A percentile compares a stretch with the other conserved stretches of the same genome.
Conservation (phyloP, 2,797 vertebrate genomes). For the Amblyraja radiata region DNA sequence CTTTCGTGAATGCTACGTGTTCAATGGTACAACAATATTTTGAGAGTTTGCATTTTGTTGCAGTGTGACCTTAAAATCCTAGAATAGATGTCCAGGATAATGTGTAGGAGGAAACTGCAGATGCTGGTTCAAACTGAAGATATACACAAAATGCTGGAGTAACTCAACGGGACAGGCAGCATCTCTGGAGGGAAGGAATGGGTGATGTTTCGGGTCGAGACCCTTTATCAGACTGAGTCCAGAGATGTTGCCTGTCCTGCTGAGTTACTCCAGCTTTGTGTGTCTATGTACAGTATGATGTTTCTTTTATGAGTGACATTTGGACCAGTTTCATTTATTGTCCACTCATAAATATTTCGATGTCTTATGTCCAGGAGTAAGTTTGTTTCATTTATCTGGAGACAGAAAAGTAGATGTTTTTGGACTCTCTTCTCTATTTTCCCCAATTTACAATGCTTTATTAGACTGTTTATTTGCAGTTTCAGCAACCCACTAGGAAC, state of each 20-base stretch:
- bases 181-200: no score
- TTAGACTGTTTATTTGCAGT: not conserved
- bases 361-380: not conserved
- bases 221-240: no score
- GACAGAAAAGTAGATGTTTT: not conserved
- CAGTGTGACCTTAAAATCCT: not conserved
- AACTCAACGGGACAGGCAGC: no score
- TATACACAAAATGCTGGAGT: no score
- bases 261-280: no score
- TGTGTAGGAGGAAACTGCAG: no score
- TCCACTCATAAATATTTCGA: not conserved
- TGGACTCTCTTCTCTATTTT: not conserved
- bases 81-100: not conserved
- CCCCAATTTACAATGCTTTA: not conserved
- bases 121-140: no score
- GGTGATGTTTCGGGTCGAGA: no score
- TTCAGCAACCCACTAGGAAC: not conserved
- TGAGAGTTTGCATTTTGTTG: not conserved
- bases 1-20: not conserved
- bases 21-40: not conserved
- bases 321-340: not conserved
- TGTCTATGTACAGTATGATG: not conserved
- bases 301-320: not conserved
- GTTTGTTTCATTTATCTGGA: not conserved
- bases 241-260: no score